These are phyloP conservation scores for Limosa lapponica DNA, from an alignment of 2,797 vertebrate genomes.

Conservation along the genomic window DNA sequence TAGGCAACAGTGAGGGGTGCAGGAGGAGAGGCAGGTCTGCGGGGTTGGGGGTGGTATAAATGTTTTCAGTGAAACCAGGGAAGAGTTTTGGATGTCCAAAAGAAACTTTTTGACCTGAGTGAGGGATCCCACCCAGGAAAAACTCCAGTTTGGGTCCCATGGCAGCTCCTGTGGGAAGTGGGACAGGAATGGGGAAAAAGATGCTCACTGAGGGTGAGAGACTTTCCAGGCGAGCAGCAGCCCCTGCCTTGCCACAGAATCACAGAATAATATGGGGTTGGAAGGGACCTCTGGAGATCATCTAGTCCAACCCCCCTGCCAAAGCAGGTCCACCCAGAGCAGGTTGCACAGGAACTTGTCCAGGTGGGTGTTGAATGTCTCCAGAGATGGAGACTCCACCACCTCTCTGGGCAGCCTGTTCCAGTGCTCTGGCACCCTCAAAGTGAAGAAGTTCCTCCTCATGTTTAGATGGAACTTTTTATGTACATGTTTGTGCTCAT, in stretches of 20 bases:
- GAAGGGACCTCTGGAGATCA: too few relatives aligned
- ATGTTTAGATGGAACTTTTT: too few relatives aligned
- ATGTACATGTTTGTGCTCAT: too few relatives aligned
- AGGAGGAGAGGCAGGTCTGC: neutral
- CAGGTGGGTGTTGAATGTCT: too few relatives aligned
- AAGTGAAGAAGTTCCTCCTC: too few relatives aligned
- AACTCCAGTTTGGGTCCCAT: rapidly evolving
- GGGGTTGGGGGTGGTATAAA: rapidly evolving
- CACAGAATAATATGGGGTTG: too few relatives aligned
- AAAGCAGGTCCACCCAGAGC: too few relatives aligned
- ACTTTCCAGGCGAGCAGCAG: neutral
- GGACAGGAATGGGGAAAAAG: neutral
- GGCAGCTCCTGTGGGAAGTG: neutral
- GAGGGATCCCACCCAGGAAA: neutral
- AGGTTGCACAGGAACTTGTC: too few relatives aligned
- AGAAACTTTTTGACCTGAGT: neutral
- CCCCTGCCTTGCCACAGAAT: neutral
- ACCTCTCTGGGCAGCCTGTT: too few relatives aligned
- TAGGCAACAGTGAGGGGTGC: neutral
- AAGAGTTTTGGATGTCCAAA: neutral
- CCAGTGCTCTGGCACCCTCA: too few relatives aligned
- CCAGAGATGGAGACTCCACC: too few relatives aligned
- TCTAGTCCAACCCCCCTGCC: too few relatives aligned
- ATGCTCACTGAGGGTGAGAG: rapidly evolving
- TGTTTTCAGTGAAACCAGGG: rapidly evolving